Conservation (phyloP, 1,140 invertebrate genomes). For the Rhagoletis zephyria region DNA sequence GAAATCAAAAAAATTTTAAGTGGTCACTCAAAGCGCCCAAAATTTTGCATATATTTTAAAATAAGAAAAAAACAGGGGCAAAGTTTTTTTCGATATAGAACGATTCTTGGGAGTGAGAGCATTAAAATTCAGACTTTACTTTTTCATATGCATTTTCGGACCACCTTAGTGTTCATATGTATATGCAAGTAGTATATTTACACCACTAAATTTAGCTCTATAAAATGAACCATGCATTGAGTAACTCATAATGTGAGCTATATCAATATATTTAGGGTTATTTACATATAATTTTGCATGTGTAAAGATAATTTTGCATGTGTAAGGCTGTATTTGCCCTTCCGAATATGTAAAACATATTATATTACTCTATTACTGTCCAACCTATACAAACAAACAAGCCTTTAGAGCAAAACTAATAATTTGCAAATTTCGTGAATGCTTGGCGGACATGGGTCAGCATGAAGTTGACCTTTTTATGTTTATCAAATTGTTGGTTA, state of each 20-base stretch:
- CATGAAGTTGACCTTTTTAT: not conserved
- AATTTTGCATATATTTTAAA: too few species aligned
- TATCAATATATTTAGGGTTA: not conserved
- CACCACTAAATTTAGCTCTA: not conserved
- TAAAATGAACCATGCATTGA: slow-evolving; percentile 15
- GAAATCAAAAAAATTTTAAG: too few species aligned
- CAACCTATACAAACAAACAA: not conserved
- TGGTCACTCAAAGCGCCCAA: too few species aligned
- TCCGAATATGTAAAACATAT: not conserved
- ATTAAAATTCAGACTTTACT: too few species aligned
- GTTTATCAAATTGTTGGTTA: not conserved
- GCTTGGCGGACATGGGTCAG: not conserved
- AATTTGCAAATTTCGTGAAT: not conserved
- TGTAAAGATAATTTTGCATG: not conserved
- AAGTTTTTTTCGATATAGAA: too few species aligned
- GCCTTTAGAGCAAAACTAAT: not conserved
- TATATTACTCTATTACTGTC: not conserved
- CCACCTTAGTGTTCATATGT: too few species aligned
- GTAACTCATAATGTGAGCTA: slow-evolving; percentile 15
- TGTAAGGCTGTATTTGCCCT: not conserved
- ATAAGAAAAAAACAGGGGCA: too few species aligned
- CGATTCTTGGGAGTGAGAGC: too few species aligned
- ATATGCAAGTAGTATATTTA: not conserved
- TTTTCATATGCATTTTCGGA: too few species aligned
- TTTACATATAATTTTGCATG: not conserved